Evolutionary conservation across 2,888 invertebrate species (phyloP), one percentile per base, ranked within the genome.

Genomic region (Salticus scenicus): DNA sequence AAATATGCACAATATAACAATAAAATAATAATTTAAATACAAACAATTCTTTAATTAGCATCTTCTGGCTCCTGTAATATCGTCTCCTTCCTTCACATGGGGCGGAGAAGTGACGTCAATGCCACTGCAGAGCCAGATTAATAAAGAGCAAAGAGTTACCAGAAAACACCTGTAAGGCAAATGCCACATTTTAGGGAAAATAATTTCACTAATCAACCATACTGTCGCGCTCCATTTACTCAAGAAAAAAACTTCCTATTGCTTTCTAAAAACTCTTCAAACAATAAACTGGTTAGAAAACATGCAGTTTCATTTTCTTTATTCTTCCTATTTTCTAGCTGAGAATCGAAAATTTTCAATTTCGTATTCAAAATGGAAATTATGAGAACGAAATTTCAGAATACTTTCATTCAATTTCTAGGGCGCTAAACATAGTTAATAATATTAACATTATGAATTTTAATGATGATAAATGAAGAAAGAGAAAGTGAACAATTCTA

Each of bases 21-120:
- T 37, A 7, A 10, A 17, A 24, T 51, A 73, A 37, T 66, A 24
- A 47, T 37, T 57, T 24, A 81, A 89, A 89, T 92, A 94, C 94
- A 94, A 91, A 94, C 94, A 92, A 94, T 93, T 94, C 94, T 93
- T 94, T 94, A 92, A 94, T 94, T 92, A 94, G 93, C 94, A 94
- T 94, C 42, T 80, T 87, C 64, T 71, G 30, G 69, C 75, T 57
- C 42, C 66, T 66, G 30, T 47, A 57, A 75, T 41, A 74, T 67
- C 75, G 37, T 70, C 69, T 76, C 75, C 64, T 80, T 57, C 63
- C 76, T 86, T 86, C 86, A 86, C 86, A 86, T 86, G 86, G 86
- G 86, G 86, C 76, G 79, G 79, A 80, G 79, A 86, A 85, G 84
- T 85, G 84, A 85, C 84, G 84, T 85, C 84, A 85, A 85, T 74